Evolutionary conservation across 2,797 vertebrate genomes (phyloP).

Genomic region (Capromys pilorides): DNA sequence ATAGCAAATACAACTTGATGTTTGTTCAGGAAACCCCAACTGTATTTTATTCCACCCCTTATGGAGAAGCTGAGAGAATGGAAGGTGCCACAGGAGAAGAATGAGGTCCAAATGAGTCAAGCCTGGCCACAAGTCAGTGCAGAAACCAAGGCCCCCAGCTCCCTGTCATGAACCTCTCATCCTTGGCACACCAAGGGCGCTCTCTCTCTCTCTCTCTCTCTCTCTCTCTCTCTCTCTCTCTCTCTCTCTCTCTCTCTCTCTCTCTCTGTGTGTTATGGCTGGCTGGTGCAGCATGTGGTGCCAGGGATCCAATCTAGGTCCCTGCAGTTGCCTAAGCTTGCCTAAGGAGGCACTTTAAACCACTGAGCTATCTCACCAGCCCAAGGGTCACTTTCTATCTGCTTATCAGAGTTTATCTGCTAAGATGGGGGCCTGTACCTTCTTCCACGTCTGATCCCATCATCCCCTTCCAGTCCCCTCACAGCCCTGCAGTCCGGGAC

Average conservation of each 20-base stretch:
- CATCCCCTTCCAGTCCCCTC: background rate
- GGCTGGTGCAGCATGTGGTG: too few species aligned
- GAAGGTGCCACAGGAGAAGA: background rate
- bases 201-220: too few species aligned
- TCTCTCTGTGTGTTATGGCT: too few species aligned
- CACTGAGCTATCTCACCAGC: too few species aligned
- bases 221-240: too few species aligned
- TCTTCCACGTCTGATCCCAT: background rate
- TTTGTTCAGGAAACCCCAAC: background rate
- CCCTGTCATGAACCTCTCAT: background rate
- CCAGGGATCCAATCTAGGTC: too few species aligned
- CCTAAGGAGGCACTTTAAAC: too few species aligned
- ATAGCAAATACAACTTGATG: background rate
- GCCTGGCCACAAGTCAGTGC: background rate
- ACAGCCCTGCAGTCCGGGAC: background rate
- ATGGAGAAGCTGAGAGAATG: background rate
- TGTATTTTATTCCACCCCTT: background rate
- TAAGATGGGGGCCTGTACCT: background rate
- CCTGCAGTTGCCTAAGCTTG: too few species aligned
- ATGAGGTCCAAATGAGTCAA: background rate
- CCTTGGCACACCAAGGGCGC: background rate
- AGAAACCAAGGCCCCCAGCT: background rate
- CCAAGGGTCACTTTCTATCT: constrained; percentile 8
- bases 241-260: too few species aligned
- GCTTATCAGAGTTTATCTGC: background rate